Evolutionary conservation across 2,888 invertebrate species (phyloP).

Genomic region (Tiliacea citrago): DNA sequence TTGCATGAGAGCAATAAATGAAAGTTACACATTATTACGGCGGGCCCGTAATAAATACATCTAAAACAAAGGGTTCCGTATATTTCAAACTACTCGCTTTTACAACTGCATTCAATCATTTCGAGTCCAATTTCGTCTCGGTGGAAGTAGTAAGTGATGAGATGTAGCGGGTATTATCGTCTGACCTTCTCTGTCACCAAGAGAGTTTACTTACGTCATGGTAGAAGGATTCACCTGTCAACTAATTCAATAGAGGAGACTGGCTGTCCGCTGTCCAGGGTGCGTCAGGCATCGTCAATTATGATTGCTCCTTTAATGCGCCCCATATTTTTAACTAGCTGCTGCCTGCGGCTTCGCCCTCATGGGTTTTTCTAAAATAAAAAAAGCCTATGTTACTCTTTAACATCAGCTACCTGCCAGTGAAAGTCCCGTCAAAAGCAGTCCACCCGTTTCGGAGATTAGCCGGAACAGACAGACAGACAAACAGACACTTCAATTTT

Average conservation of each 20-base stretch:
- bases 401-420: too few relatives aligned
- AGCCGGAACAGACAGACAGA: too few relatives aligned
- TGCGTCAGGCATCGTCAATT: background rate
- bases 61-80: slow-evolving; percentile 78
- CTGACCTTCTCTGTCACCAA: background rate
- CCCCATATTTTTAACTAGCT: background rate
- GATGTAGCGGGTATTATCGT: slow-evolving; percentile 61
- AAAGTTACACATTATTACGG: slow-evolving; percentile 70
- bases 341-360: too few relatives aligned
- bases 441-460: too few relatives aligned
- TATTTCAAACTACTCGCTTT: slow-evolving; percentile 84
- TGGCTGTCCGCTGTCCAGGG: background rate
- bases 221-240: background rate
- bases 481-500: too few relatives aligned
- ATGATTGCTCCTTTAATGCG: background rate
- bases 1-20: slow-evolving; percentile 63
- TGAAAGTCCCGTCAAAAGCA: too few relatives aligned
- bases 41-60: slow-evolving; percentile 72
- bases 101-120: slow-evolving; percentile 90
- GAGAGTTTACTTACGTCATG: background rate
- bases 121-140: slow-evolving; percentile 85
- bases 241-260: background rate
- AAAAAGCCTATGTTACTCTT: too few relatives aligned
- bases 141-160: slow-evolving; percentile 64
- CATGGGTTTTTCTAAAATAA: too few relatives aligned